Evolutionary conservation across 2,113 vertebrate species (phyloP).

Genomic region (Pachyramphus minor): DNA sequence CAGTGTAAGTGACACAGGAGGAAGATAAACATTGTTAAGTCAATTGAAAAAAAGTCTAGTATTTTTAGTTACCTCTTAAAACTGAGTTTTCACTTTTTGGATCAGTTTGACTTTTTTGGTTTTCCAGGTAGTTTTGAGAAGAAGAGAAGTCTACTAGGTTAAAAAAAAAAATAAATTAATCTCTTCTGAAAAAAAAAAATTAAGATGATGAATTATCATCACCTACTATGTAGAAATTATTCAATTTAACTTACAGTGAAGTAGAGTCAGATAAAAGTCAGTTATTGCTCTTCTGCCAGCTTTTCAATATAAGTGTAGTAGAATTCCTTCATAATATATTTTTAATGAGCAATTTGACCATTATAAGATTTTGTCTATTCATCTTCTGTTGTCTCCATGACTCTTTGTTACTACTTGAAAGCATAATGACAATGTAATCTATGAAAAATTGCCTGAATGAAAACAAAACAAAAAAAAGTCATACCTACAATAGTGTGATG

Average conservation of each 20-base stretch:
- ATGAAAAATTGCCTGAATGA: not conserved
- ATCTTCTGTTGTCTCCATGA: not conserved
- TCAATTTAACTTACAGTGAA: not conserved
- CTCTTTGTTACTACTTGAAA: not conserved
- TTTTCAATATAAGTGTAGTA: not conserved
- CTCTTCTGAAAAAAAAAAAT: not conserved
- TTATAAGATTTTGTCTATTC: not conserved
- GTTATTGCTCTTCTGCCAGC: not conserved
- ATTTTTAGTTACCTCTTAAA: not conserved
- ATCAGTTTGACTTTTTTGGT: not conserved
- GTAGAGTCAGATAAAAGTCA: not conserved
- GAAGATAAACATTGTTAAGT: not conserved
- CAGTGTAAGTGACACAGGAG: not conserved
- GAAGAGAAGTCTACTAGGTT: accelerated
- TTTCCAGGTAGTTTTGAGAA: not conserved
- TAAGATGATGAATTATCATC: not conserved
- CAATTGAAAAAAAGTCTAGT: not conserved
- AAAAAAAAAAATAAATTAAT: not conserved
- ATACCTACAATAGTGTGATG: not conserved
- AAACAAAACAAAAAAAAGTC: not conserved
- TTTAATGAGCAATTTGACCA: not conserved
- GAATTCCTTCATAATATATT: not conserved
- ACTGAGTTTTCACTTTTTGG: not conserved
- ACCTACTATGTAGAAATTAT: not conserved
- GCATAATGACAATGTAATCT: not conserved